Conservation (phyloP, 2,113 vertebrate genomes). For the Anhinga rufa region DNA sequence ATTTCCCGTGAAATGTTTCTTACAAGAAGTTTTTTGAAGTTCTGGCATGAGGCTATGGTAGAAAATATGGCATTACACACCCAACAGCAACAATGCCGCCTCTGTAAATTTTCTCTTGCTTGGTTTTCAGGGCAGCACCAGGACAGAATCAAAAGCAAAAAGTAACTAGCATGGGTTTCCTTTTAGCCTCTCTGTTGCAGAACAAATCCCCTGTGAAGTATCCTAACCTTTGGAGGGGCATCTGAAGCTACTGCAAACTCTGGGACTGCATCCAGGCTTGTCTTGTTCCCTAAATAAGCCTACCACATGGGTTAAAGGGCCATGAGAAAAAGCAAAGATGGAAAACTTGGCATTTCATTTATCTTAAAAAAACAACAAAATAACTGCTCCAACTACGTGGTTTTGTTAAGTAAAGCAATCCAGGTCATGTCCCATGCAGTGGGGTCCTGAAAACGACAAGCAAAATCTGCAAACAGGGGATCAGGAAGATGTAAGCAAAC, state of each 20-base stretch:
- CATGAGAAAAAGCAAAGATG: constrained; percentile 55
- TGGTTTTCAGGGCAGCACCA: constrained; percentile 9
- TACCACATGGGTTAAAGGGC: constrained; percentile 54
- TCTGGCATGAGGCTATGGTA: not conserved
- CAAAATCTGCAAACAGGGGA: not conserved
- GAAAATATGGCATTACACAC: not conserved
- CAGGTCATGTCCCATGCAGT: constrained; percentile 15
- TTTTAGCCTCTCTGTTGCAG: constrained; percentile 28
- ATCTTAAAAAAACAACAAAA: constrained; percentile 41
- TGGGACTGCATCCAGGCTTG: constrained; percentile 53
- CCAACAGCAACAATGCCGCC: constrained; percentile 35
- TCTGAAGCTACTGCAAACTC: constrained; percentile 60
- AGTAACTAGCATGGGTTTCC: constrained; percentile 2
- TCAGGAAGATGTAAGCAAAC: not conserved
- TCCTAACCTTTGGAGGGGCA: constrained; percentile 61
- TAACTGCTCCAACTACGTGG: constrained; percentile 14
- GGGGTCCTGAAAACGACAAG: constrained; percentile 5
- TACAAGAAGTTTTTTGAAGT: not conserved
- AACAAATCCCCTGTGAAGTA: constrained; percentile 43
- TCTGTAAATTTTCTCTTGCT: constrained; percentile 25
- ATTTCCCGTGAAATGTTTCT: not conserved
- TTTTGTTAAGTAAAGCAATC: constrained; percentile 39
- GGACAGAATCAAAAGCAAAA: not conserved
- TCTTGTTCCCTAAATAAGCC: constrained; percentile 63
- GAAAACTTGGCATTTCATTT: constrained; percentile 36